Base-by-base conservation (phyloP, 1,140 invertebrate species). In the Nebria ingens region DNA sequence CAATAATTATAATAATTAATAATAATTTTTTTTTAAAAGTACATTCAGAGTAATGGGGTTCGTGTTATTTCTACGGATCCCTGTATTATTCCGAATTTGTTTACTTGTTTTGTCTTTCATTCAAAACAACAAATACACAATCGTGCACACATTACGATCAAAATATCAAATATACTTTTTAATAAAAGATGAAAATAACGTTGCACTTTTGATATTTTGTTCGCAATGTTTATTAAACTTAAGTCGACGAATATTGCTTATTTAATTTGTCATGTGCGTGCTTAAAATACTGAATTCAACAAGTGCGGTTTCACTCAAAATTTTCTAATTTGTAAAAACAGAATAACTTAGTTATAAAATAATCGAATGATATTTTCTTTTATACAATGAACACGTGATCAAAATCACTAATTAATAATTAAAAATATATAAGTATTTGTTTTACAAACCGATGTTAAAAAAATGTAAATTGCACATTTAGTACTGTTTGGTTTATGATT, bases 41-140 rank as follows among this genome's bases (percentile, higher is more conserved):
- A 29, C 25, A 29, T 29, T 29, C 25, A 29, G 25, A 29, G 40
- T 45, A 45, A 45, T 17, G 40, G 40, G 40, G 9, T 6, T 45
- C 15, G 17, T 17, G 40, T 29, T 6, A 6, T 13, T 29, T 3
- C 40, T 45, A 45, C 40, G 40, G 40, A 11, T 65, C 69, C 69
- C 69, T 71, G 69, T 69, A 61, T 66, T 57, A 23, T 64, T 70
- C 69, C 69, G 69, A 71, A 71, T 70, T 71, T 71, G 69, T 69
- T 64, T 56, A 49, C 40, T n/a, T n/a, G n/a, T n/a, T n/a, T n/a
- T n/a, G n/a, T n/a, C n/a, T n/a, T n/a, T n/a, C n/a, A n/a, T n/a
- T n/a, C n/a, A n/a, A n/a, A n/a, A n/a, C n/a, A n/a, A n/a, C n/a
- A n/a, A n/a, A n/a, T n/a, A n/a, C n/a, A n/a, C n/a, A n/a, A n/a